These are phyloP conservation scores for Cynoglossus semilaevis DNA, from an alignment of 2,113 vertebrate species.

Conservation along the genomic window DNA sequence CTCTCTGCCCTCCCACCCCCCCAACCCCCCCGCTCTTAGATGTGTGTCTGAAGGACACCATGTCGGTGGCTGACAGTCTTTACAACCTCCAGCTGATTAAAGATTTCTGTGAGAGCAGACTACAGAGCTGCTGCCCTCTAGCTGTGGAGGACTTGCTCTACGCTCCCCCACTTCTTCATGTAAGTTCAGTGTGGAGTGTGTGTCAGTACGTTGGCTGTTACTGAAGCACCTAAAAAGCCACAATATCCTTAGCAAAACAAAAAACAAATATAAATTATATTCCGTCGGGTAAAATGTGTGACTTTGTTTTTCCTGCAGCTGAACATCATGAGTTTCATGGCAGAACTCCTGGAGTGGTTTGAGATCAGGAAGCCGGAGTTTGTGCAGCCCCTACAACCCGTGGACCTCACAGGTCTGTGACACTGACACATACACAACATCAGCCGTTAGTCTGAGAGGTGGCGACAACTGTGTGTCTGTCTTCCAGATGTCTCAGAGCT, in stretches of 20 bases:
- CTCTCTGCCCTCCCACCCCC: background rate
- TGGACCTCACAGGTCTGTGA: conserved; percentile 78
- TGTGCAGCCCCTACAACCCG: conserved; percentile 76
- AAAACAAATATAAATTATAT: too few relatives aligned
- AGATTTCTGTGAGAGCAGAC: conserved; percentile 79
- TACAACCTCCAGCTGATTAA: conserved; percentile 88
- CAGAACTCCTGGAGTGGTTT: conserved; percentile 84
- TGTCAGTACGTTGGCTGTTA: background rate
- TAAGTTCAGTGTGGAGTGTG: conserved; percentile 60
- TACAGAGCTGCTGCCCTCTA: conserved; percentile 82
- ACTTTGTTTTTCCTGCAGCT: conserved; percentile 65
- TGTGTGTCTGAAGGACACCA: conserved; percentile 91
- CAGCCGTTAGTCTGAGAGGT: too few relatives aligned
- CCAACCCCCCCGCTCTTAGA: conserved; percentile 60
- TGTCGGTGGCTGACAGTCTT: conserved; percentile 89
- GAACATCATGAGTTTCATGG: conserved; percentile 85
- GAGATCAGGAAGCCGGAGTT: conserved; percentile 86
- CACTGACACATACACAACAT: background rate
- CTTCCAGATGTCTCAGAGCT: conserved; percentile 65
- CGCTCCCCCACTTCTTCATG: conserved; percentile 79
- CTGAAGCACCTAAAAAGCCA: too few relatives aligned
- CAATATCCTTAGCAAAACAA: too few relatives aligned
- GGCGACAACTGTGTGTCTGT: background rate
- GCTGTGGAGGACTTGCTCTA: conserved; percentile 87
- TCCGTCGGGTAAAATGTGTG: too few relatives aligned